Percentiles rank a stretch among this genome's conserved stretches.
These are phyloP conservation scores for Melospiza georgiana DNA, from an alignment of 2,113 vertebrate genomes.

Conservation along the genomic window DNA sequence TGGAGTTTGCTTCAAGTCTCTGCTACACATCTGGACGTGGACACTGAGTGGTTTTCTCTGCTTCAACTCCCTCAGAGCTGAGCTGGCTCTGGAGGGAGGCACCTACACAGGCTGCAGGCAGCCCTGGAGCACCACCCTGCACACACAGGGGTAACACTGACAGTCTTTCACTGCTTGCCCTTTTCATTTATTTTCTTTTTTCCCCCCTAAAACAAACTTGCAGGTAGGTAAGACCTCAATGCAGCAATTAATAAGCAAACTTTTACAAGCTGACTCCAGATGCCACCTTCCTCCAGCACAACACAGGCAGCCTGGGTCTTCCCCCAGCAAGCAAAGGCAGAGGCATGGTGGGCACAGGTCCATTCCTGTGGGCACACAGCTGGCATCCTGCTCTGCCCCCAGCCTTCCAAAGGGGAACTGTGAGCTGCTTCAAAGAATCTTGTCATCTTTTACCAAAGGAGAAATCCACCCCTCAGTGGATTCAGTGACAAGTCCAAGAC, in stretches of 20 bases:
- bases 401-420: not conserved
- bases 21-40: not conserved
- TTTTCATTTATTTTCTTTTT: not conserved
- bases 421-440: constrained; percentile 34
- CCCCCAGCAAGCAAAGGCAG: not conserved
- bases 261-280: not conserved
- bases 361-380: constrained; percentile 24
- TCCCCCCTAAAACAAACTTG: not conserved
- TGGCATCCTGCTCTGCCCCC: constrained; percentile 25
- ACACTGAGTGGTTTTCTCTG: not conserved
- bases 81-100: not conserved
- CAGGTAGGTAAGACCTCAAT: not conserved
- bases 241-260: not conserved
- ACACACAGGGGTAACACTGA: not conserved
- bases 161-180: not conserved
- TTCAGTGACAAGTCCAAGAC: constrained; percentile 28
- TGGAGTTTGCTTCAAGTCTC: not conserved
- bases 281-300: not conserved
- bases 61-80: not conserved
- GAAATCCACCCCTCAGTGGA: constrained; percentile 10
- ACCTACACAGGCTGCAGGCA: not conserved
- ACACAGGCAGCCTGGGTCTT: not conserved
- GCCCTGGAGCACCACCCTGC: not conserved
- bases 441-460: constrained; percentile 19
- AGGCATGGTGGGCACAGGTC: constrained; percentile 16